phyloP scores from a whole-genome alignment of 2,888 invertebrate genomes.

The Chydorus sphaericus region DNA sequence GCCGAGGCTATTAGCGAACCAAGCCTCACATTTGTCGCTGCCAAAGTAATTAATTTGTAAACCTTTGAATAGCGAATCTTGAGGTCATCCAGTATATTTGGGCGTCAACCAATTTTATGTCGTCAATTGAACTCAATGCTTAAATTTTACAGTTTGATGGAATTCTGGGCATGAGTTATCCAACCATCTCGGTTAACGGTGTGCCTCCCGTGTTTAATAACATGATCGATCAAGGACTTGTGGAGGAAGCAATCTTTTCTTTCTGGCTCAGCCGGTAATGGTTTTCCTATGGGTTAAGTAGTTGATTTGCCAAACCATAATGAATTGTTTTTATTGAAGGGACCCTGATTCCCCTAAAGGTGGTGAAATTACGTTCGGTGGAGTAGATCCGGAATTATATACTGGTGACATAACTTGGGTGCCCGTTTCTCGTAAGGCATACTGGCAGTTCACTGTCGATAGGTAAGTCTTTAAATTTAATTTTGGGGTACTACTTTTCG shows the following conservation, averaged over 20 bases:
- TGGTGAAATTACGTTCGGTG: conserved; percentile 85
- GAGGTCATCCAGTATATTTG: not conserved
- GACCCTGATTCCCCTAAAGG: conserved; percentile 58
- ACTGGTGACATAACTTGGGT: conserved; percentile 78
- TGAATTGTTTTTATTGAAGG: conserved; percentile 31
- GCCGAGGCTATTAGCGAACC: conserved; percentile 51
- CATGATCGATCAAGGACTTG: conserved; percentile 44
- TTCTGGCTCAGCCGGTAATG: conserved; percentile 78
- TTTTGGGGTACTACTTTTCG: not conserved
- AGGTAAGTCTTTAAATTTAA: conserved; percentile 29
- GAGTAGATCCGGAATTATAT: conserved; percentile 83
- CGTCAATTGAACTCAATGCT: too few species aligned
- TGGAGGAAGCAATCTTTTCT: conserved; percentile 66
- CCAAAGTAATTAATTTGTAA: conserved; percentile 48
- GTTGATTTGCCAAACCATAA: not conserved
- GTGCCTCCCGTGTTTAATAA: conserved; percentile 84
- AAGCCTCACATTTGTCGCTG: conserved; percentile 86
- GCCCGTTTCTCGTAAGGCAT: conserved; percentile 67
- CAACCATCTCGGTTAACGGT: conserved; percentile 75
- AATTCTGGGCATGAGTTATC: conserved; percentile 86
- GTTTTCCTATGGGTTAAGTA: not conserved
- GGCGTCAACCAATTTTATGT: too few species aligned
- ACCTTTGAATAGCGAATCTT: not conserved
- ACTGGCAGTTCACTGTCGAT: conserved; percentile 97
- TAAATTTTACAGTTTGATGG: conserved; percentile 79